A percentile compares a stretch with the other conserved stretches of the same genome.
Conservation (phyloP, 2,888 invertebrate species). For the Ochropleura leucogaster region DNA sequence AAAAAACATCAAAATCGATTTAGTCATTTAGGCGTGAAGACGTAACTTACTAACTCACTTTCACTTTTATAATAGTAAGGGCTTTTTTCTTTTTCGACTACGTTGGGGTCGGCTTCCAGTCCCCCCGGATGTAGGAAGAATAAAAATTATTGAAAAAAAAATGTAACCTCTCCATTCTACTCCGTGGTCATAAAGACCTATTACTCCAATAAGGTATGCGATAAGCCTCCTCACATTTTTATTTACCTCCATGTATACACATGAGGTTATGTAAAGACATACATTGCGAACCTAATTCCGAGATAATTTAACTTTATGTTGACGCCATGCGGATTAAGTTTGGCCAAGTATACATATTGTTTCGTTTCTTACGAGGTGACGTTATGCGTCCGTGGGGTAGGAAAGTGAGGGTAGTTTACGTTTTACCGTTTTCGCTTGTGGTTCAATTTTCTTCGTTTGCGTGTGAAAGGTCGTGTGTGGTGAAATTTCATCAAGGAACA, state of each 20-base stretch:
- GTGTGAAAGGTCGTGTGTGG: constrained; percentile 13
- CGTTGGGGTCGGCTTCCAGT: too few species aligned
- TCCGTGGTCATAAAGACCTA: constrained; percentile 37
- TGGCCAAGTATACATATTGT: constrained; percentile 55
- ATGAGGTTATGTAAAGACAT: constrained; percentile 41
- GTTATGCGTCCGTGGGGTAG: constrained; percentile 46
- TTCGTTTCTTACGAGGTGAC: constrained; percentile 51
- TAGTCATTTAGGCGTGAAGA: too few species aligned
- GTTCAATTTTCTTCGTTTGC: constrained; percentile 37
- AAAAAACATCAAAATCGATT: too few species aligned
- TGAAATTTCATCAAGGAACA: constrained; percentile 27
- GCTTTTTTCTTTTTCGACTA: too few species aligned
- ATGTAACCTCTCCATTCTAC: constrained; percentile 3
- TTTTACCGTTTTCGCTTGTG: constrained; percentile 50
- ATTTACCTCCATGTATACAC: constrained; percentile 49
- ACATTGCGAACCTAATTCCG: constrained; percentile 61
- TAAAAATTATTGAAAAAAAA: too few species aligned
- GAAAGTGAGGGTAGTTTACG: constrained; percentile 45
- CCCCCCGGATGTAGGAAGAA: too few species aligned
- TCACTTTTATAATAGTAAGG: too few species aligned
- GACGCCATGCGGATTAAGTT: constrained; percentile 61
- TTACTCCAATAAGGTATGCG: constrained; percentile 42
- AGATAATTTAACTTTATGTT: constrained; percentile 68
- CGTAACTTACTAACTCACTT: too few species aligned
- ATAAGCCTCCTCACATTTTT: constrained; percentile 47